Evolutionary conservation across 53 echinoderm and acorn worm species (phyloP).

Genomic region (Crossaster papposus): DNA sequence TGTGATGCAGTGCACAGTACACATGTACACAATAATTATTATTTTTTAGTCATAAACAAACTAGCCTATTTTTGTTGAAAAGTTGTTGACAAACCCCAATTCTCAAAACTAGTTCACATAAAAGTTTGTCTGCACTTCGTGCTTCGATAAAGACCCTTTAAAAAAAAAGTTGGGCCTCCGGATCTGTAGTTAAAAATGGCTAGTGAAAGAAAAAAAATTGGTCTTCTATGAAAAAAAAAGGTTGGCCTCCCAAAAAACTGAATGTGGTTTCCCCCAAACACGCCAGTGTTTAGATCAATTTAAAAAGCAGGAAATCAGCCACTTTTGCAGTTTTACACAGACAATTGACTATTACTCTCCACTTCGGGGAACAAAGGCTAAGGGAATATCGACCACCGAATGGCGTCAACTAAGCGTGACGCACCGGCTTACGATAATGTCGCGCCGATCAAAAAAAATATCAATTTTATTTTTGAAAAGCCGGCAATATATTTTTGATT

Average conservation of each 20-base stretch:
- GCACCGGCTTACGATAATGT: background rate
- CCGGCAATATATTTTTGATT: background rate
- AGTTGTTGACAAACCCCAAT: background rate
- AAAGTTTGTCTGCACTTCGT: conserved; percentile 30
- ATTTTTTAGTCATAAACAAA: too few species aligned
- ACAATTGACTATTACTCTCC: background rate
- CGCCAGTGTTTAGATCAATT: conserved; percentile 19
- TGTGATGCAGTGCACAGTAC: too few species aligned
- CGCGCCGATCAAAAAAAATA: background rate
- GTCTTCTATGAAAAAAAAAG: conserved; percentile 19
- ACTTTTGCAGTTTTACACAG: too few species aligned
- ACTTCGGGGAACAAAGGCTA: background rate
- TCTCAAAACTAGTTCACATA: too few species aligned
- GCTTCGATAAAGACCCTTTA: background rate
- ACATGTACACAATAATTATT: too few species aligned
- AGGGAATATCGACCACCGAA: background rate
- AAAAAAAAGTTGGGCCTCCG: background rate
- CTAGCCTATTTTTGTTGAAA: too few species aligned
- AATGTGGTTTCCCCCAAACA: background rate
- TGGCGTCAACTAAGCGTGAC: conserved; percentile 42
- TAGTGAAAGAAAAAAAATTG: background rate
- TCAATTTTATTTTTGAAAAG: background rate
- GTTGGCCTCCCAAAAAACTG: conserved; percentile 1
- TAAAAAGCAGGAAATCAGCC: background rate
- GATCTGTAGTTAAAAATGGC: background rate